Evolutionary conservation across 2,797 vertebrate species (phyloP), one percentile per base, ranked within the genome.

Genomic region (Nyctibius grandis): DNA sequence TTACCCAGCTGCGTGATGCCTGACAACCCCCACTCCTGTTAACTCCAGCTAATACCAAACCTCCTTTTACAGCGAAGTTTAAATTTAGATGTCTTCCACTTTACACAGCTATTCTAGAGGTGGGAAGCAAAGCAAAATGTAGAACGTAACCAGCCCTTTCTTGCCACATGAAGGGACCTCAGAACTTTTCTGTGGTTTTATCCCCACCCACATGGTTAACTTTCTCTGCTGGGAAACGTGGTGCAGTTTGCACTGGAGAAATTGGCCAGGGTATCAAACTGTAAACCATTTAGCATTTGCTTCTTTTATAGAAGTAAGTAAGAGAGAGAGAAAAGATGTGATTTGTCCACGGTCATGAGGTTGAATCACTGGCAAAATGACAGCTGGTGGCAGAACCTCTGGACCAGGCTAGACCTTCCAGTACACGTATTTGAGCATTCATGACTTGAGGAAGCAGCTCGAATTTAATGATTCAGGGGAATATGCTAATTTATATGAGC

Each of bases 1-100:
- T 18, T 3, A 8, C 5, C 12, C 1, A 2, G 15, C 33, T 64
- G 38, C 1, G 1, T 61, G 31, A 34, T 50, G 36, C 28, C 19
- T 1, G 0, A 26, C 19, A 47, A 40, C 17, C 21, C 19, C 17
- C 31, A 11, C 9, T 63, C 51, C 54, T 56, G 6, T 28, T 16
- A 74, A 45, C 11, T 20, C 25, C 20, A 10, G 81, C 15, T 51
- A 28, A 53, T 23, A 21, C 18, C 18, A 76, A 70, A 47, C 9
- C n/a, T 57, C 10, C 31, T 53, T 70, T 47, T 15, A 28, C 22
- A 47, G 45, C 8, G 6, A 82, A 48, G 28, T 67, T 64, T 34
- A 42, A 60, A 42, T 60, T 61, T 44, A 44, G 11, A 8, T 42
- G 13, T 36, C 38, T 70, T 51, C 34, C n/a, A n/a, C n/a, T 72